Evolutionary conservation across 2,888 invertebrate species (phyloP), one percentile per base, ranked within the genome.

Genomic region (Therioaphis trifolii): DNA sequence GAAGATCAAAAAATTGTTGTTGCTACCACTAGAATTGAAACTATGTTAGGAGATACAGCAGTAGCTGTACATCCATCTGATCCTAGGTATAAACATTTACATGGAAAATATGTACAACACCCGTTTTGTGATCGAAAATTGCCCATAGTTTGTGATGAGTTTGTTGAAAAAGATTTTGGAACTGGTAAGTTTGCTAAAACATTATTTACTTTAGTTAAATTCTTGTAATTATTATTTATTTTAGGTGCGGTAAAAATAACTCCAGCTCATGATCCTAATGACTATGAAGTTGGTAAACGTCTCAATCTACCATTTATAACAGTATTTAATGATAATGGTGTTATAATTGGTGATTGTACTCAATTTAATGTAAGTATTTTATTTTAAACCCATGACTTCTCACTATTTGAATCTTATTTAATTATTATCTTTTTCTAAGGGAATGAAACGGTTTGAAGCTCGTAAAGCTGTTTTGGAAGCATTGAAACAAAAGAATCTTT

Each of bases 21-120:
- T 40, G 97, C 99, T 0, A 99, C 99, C 1, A 99, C 99, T 0
- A 94, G 99, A 87, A 93, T 98, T 40, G 99, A 99, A 90, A 99
- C 99, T 0, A 98, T 99, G 96, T 90, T 99, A 15, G 96, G 99
- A 1, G 99, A 99, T 89, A 95, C 96, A 0, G 99, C 97, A 0
- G 94, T 99, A 1, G 99, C 99, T n/a, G 98, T 99, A 0, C 95
- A 99, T 90, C 99, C 99, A 0, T 91, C 94, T 2, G 98, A 99
- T 88, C 88, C 89, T 4, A 92, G 99, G 87, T 99, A 98, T 88
- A 92, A 91, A 84, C 92, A 93, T 87, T 89, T 97, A 74, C 92
- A 96, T 86, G 97, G 97, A 63, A 95, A 94, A 89, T 91, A 90
- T 87, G 92, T 96, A 1, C 89, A 91, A 63, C 99, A 99, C 91